Evolutionary conservation across 2,797 vertebrate species (phyloP).

Genomic region (Graptemys geographica): DNA sequence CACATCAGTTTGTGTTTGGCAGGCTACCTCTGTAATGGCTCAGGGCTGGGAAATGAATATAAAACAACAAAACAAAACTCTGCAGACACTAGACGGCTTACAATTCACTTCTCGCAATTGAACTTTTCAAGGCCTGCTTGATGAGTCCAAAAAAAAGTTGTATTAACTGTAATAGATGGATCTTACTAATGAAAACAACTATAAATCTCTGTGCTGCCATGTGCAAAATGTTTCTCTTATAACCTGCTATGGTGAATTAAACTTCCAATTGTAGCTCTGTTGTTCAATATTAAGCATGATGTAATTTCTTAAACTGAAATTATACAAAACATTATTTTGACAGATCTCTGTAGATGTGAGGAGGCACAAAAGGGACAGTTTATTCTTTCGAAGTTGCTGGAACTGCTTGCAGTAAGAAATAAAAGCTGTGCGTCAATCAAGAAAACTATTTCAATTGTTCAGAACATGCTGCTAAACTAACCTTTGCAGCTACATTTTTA

Average conservation of each 20-base stretch:
- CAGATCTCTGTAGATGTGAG: conserved; percentile 71
- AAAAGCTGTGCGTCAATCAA: not conserved
- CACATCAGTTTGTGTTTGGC: not conserved
- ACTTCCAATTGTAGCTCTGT: conserved; percentile 9
- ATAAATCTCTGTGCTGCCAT: not conserved
- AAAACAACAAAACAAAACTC: not conserved
- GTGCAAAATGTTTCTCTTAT: not conserved
- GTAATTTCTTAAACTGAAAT: not conserved
- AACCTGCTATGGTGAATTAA: not conserved
- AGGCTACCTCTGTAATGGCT: not conserved
- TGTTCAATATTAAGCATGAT: not conserved
- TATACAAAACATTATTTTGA: conserved; percentile 58
- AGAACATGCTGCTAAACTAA: conserved; percentile 68
- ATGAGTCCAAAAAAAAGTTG: conserved; percentile 44
- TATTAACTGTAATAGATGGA: conserved; percentile 8
- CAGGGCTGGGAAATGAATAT: not conserved
- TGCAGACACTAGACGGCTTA: not conserved
- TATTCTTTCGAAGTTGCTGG: not conserved
- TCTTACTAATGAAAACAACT: not conserved
- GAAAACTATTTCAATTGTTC: not conserved
- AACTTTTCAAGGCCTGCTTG: not conserved
- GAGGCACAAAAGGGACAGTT: conserved; percentile 34
- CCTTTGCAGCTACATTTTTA: conserved; percentile 47
- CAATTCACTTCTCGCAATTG: not conserved
- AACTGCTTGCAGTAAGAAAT: conserved; percentile 24